Conservation (phyloP, 2,113 vertebrate species). For the Crotalus viridis region DNA sequence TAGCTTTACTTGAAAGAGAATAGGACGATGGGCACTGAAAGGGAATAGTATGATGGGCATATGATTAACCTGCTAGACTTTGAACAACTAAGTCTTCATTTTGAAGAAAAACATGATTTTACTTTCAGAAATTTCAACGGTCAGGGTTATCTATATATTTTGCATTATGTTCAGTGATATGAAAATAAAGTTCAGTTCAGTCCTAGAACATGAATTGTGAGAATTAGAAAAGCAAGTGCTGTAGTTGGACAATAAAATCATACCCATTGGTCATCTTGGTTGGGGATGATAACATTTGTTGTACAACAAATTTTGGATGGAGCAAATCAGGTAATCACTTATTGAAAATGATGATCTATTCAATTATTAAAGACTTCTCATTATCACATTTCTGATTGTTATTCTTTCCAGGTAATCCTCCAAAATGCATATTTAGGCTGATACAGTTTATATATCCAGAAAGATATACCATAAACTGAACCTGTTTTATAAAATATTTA, state of each 20-base stretch:
- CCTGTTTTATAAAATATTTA: background rate
- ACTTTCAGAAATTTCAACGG: background rate
- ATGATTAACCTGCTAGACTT: background rate
- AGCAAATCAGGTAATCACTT: background rate
- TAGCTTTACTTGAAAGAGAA: background rate
- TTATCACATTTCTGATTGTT: background rate
- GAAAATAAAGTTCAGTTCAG: background rate
- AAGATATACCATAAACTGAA: background rate
- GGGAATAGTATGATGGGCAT: background rate
- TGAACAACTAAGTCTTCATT: background rate
- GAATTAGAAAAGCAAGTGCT: background rate
- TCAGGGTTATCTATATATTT: background rate
- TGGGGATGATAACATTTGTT: background rate
- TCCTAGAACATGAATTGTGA: background rate
- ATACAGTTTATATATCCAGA: background rate
- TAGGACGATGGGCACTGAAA: background rate
- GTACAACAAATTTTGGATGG: background rate
- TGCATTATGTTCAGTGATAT: background rate
- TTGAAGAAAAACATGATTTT: background rate
- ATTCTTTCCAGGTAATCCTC: background rate
- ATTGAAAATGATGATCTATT: background rate
- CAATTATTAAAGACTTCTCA: background rate
- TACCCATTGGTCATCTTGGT: background rate
- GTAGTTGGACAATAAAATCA: background rate
- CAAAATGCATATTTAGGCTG: background rate